Evolutionary conservation across 1,140 invertebrate genomes (phyloP).

Genomic region (Drosophila santomea): DNA sequence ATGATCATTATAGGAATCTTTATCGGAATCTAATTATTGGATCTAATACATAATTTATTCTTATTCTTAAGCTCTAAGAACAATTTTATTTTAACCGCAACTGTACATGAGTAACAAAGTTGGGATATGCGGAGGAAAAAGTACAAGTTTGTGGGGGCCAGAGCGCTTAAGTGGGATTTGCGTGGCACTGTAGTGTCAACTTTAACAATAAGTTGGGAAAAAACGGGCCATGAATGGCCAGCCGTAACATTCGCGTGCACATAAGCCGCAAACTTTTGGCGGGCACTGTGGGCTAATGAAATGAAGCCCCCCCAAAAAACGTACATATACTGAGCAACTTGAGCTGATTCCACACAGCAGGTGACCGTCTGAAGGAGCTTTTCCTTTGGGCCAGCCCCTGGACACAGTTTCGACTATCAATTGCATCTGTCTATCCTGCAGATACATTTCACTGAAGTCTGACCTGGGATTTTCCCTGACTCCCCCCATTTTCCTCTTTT

Average conservation of each 20-base stretch:
- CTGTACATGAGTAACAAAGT: conserved; percentile 14
- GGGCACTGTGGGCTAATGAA: conserved; percentile 71
- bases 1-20: no score
- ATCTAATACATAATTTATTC: neutral
- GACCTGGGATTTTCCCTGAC: conserved; percentile 34
- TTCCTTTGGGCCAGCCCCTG: conserved; percentile 25
- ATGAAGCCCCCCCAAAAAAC: conserved; percentile 48
- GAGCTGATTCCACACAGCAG: conserved; percentile 67
- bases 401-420: conserved; percentile 42
- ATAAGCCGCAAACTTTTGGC: conserved; percentile 57
- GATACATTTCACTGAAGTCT: conserved; percentile 76
- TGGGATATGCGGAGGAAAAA: conserved; percentile 41
- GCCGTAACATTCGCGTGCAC: conserved; percentile 18
- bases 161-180: conserved; percentile 81
- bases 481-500: conserved; percentile 1
- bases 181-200: conserved; percentile 78
- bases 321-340: conserved; percentile 51
- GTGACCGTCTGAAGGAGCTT: conserved; percentile 51
- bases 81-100: conserved; percentile 1
- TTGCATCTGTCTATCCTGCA: conserved; percentile 48
- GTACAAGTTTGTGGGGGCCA: conserved; percentile 43
- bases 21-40: no score
- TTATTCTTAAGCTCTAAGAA: neutral
- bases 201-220: conserved; percentile 77
- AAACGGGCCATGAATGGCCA: conserved; percentile 26